Percentiles rank a stretch among this genome's conserved stretches.
Evolutionary conservation across 2,888 invertebrate species (phyloP).

Genomic region (Chymomyza caudatula): DNA sequence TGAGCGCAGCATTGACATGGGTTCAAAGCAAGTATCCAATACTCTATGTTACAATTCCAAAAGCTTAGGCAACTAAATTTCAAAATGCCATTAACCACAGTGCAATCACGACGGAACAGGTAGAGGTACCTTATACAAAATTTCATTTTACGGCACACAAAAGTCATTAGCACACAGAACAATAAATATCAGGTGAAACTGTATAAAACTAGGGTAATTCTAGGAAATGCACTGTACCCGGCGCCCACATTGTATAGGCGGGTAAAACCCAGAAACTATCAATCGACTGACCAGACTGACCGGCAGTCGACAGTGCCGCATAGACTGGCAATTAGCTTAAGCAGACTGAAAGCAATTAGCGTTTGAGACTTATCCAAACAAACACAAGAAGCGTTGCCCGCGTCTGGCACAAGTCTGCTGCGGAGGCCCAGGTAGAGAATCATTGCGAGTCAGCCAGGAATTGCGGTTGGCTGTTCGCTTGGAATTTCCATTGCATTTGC

Average conservation of each 20-base stretch:
- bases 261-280: conserved; percentile 53
- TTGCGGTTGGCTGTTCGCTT: background rate
- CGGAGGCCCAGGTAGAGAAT: conserved; percentile 28
- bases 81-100: background rate
- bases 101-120: background rate
- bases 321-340: conserved; percentile 58
- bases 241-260: conserved; percentile 9
- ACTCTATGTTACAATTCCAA: background rate
- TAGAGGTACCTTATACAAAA: background rate
- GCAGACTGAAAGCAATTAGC: conserved; percentile 72
- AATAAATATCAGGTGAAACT: conserved; percentile 33
- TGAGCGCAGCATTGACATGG: too few relatives aligned
- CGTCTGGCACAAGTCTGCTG: conserved; percentile 23
- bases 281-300: conserved; percentile 37
- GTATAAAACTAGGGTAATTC: conserved; percentile 37
- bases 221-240: conserved; percentile 51
- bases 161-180: conserved; percentile 30
- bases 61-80: background rate
- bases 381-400: conserved; percentile 35
- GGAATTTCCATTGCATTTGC: conserved; percentile 1
- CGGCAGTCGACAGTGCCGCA: conserved; percentile 25
- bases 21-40: background rate
- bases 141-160: conserved; percentile 19
- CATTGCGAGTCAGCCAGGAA: background rate
- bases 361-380: conserved; percentile 52